Evolutionary conservation across 1,140 invertebrate genomes (phyloP), one percentile per base, ranked within the genome.

Genomic region (Aphidius ervi): DNA sequence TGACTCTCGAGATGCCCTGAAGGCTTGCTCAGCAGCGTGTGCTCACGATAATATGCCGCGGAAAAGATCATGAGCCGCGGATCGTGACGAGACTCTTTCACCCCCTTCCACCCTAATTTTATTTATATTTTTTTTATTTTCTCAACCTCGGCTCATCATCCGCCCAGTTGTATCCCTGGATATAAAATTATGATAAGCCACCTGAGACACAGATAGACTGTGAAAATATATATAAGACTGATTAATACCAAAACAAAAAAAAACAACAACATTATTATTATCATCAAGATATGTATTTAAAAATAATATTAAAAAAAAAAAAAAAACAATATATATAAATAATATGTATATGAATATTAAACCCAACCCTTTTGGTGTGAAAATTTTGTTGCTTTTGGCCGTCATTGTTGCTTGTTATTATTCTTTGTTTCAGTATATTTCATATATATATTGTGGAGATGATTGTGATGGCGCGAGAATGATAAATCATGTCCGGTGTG

Each of bases 391-490:
- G 23, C 23, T 31, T 31, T 31, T 31, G 23, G 23, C 23, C 40
- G 39, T 54, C 52, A 54, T 54, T 54, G 52, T 54, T 54, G 20
- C 5, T 42, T 54, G 39, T 54, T 54, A 54, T 54, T 54, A 54
- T 54, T 40, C 52, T 54, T 54, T 54, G 52, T 54, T 54, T 40
- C n/a, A 4, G 9, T 5, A 40, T 47, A 40, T 54, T 31, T 31
- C 4, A 31, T 31, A 4, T 31, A 31, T 31, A 3, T 31, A 31
- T 31, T 31, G 23, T 31, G 3, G 37, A 10, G 10, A 8, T 40
- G 40, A 54, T 54, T 8, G 52, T 54, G 52, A 54, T 54, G 52
- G 52, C 52, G 52, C 52, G 52, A 54, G 52, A 54, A 54, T 54
- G 52, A 54, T 54, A 54, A 54, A 54, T 54, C 52, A 54, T 54